Evolutionary conservation across 2,797 vertebrate genomes (phyloP).

Genomic region (Phyllotis vaccarum): DNA sequence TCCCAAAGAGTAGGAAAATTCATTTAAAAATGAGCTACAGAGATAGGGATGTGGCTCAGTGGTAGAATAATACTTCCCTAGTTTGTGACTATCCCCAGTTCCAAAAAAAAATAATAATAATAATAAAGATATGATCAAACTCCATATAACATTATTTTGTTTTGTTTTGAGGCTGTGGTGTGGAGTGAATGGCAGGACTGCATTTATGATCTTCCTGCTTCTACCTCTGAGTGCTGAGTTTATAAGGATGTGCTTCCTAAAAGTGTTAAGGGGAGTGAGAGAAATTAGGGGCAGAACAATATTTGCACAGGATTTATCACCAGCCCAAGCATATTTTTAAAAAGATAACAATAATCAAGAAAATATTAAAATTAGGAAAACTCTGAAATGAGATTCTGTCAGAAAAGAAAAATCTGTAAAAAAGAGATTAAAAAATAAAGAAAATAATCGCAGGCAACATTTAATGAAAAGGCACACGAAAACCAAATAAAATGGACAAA

Average conservation of each 20-base stretch:
- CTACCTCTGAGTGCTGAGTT: no score
- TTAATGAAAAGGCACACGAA: not conserved
- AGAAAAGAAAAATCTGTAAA: not conserved
- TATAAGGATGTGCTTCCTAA: not conserved
- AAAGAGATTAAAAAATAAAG: not conserved
- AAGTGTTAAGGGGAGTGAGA: not conserved
- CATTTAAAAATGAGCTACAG: not conserved
- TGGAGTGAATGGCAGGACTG: not conserved
- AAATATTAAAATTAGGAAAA: not conserved
- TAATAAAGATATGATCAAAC: not conserved
- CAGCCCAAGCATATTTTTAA: not conserved
- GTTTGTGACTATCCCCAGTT: not conserved
- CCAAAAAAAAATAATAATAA: not conserved
- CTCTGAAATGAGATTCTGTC: not conserved
- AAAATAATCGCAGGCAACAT: not conserved
- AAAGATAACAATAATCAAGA: not conserved
- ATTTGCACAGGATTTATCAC: not conserved
- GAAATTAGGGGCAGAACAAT: not conserved
- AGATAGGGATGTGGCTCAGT: not conserved
- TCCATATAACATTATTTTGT: not conserved
- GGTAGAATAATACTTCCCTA: not conserved
- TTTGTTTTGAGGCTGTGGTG: not conserved
- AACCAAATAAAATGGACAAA: not conserved
- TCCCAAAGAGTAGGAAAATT: not conserved
- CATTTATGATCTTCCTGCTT: not conserved